Percentiles rank a stretch among this genome's conserved stretches.
Conservation (phyloP, 1,140 invertebrate species). For the Drosophila kanapiae region DNA sequence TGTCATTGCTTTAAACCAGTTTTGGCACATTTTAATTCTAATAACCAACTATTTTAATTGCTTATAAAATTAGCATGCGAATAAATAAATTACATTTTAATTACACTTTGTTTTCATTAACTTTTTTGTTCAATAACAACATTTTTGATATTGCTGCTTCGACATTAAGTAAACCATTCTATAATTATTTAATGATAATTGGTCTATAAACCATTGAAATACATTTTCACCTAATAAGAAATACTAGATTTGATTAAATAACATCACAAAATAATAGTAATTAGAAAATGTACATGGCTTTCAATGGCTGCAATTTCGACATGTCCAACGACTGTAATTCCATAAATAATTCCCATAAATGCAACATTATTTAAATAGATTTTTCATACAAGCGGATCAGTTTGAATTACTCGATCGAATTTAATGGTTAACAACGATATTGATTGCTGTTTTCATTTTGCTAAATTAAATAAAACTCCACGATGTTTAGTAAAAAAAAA, state of each 20-base stretch:
- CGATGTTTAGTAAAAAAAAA: background rate
- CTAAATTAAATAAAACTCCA: background rate
- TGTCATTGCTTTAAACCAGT: slow-evolving; percentile 1
- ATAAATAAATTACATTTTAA: background rate
- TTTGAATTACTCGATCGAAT: background rate
- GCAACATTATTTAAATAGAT: slow-evolving; percentile 2
- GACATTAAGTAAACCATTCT: background rate
- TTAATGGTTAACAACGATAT: background rate
- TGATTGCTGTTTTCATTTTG: background rate
- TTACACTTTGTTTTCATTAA: too few relatives aligned
- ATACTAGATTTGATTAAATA: background rate
- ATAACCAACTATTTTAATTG: background rate
- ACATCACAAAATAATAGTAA: background rate
- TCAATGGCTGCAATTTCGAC: background rate
- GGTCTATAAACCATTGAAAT: background rate
- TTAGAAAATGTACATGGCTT: background rate
- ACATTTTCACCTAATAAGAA: background rate
- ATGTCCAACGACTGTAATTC: slow-evolving; percentile 8
- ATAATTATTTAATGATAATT: background rate
- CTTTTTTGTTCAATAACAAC: too few relatives aligned
- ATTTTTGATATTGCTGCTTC: background rate
- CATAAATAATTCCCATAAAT: background rate
- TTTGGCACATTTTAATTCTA: background rate
- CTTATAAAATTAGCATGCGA: background rate
- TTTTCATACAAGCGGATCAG: background rate